phyloP scores from a whole-genome alignment of 1,140 invertebrate genomes.

The Coptotermes formosanus region DNA sequence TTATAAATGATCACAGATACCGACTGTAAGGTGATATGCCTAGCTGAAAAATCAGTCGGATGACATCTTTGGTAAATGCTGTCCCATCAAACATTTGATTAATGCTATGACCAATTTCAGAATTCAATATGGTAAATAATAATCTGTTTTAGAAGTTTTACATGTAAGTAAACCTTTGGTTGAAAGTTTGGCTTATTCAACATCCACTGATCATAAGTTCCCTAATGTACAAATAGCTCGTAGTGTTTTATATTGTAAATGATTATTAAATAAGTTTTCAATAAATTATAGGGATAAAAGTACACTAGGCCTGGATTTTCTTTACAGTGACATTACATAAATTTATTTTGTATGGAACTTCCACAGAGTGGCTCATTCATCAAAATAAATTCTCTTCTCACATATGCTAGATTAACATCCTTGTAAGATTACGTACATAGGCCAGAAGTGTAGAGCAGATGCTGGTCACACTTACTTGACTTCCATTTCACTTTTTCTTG shows the following conservation, averaged over 20 bases:
- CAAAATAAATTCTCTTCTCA: neutral
- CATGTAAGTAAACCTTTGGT: neutral
- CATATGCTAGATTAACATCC: neutral
- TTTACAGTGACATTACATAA: neutral
- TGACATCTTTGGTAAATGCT: conserved; percentile 3
- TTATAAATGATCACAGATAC: conserved; percentile 14
- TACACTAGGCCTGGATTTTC: neutral
- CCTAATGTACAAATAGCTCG: no score
- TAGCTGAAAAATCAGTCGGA: neutral
- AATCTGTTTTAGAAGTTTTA: neutral
- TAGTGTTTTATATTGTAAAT: no score
- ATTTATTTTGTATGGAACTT: neutral
- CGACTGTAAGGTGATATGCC: neutral
- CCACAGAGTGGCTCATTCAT: neutral
- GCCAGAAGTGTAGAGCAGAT: neutral
- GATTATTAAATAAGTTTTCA: no score
- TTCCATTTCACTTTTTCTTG: neutral
- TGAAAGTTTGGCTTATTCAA: neutral
- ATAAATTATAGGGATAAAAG: no score
- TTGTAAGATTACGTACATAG: neutral
- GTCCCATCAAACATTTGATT: neutral
- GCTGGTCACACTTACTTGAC: neutral
- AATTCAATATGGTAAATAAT: neutral
- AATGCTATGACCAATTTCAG: neutral
- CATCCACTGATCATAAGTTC: neutral